Conservation (phyloP, 2,888 invertebrate species). For the Standfussiana lucernea region DNA sequence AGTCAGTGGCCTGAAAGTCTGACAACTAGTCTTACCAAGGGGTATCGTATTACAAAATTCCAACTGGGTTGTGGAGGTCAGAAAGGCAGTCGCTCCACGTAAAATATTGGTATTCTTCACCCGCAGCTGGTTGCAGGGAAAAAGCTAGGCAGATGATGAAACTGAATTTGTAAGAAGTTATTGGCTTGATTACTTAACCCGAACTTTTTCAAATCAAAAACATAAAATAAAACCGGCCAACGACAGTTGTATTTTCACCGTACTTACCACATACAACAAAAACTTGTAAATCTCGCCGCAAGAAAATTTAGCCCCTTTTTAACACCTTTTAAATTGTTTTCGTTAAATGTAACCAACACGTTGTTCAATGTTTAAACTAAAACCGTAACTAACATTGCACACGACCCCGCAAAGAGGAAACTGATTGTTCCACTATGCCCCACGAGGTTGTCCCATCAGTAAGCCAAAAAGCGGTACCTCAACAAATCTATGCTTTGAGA, state of each 20-base stretch:
- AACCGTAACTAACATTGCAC: slow-evolving; percentile 14
- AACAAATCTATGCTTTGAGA: background rate
- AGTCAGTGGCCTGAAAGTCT: too few relatives aligned
- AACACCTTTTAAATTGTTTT: slow-evolving; percentile 1
- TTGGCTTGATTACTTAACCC: background rate
- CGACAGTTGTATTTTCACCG: background rate
- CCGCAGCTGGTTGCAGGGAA: too few relatives aligned
- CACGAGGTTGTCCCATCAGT: background rate
- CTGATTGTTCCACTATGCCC: background rate
- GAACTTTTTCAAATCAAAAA: background rate
- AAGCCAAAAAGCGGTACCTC: background rate
- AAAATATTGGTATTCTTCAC: too few relatives aligned
- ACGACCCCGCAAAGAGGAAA: slow-evolving; percentile 4
- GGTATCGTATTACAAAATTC: too few relatives aligned
- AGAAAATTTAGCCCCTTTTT: background rate
- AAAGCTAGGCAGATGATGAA: too few relatives aligned
- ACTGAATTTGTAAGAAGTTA: background rate
- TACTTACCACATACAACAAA: background rate
- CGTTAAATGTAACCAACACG: background rate
- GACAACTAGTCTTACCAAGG: too few relatives aligned
- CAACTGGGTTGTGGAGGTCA: too few relatives aligned
- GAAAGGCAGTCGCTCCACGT: too few relatives aligned
- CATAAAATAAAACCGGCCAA: background rate
- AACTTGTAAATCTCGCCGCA: background rate
- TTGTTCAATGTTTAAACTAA: background rate